A percentile compares a stretch with the other conserved stretches of the same genome.
phyloP scores from a whole-genome alignment of 2,113 vertebrate species.

The Capra hircus region DNA sequence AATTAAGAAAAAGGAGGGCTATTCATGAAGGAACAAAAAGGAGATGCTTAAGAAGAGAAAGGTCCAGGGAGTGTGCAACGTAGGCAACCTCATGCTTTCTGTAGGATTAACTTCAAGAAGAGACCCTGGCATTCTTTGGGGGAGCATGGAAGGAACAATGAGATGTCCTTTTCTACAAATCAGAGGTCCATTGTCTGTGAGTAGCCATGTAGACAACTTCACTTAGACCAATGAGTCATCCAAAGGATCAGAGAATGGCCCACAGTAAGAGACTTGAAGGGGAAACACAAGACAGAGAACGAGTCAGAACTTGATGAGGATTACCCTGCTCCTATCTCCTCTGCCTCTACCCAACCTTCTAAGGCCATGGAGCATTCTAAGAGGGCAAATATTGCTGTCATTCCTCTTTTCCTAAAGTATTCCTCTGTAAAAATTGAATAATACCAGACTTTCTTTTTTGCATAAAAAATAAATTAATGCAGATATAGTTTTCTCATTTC shows the following conservation, averaged over 20 bases:
- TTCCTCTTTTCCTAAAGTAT: neutral
- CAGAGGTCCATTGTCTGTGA: neutral
- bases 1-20: neutral
- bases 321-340: neutral
- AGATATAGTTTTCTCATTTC: conserved; percentile 11
- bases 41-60: neutral
- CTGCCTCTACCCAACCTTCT: neutral
- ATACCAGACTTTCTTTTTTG: neutral
- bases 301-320: neutral
- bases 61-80: neutral
- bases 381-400: neutral
- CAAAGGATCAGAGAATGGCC: neutral
- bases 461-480: neutral
- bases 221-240: neutral
- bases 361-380: neutral
- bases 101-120: neutral
- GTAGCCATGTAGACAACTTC: neutral
- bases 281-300: neutral
- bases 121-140: neutral
- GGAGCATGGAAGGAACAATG: neutral
- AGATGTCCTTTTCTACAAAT: neutral
- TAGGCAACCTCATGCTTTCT: neutral
- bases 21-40: neutral
- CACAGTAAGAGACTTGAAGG: neutral
- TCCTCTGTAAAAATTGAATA: neutral